Percentiles rank a stretch among this genome's conserved stretches.
These are phyloP conservation scores for Dexiosoma caninum DNA, from an alignment of 2,888 invertebrate species.

Conservation along the genomic window DNA sequence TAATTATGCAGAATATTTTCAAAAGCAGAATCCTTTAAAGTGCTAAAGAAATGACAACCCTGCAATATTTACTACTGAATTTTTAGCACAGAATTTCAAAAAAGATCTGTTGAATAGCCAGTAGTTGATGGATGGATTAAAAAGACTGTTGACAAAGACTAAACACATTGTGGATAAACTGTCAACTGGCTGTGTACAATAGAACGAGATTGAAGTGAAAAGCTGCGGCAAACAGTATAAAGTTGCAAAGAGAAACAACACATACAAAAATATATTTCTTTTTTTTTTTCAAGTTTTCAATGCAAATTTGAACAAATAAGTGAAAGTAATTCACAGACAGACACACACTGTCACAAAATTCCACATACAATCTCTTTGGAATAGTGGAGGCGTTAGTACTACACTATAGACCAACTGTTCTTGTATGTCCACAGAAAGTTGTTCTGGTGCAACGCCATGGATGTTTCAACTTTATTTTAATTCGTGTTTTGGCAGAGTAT, in stretches of 20 bases:
- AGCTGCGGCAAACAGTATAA: slow-evolving; percentile 2
- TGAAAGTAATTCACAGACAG: background rate
- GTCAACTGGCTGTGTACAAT: background rate
- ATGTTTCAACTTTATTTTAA: slow-evolving; percentile 2
- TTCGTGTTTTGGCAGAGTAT: background rate
- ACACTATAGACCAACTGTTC: background rate
- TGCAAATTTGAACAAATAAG: slow-evolving; percentile 28
- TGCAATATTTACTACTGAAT: no score
- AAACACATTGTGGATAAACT: slow-evolving; percentile 56
- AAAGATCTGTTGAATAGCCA: background rate
- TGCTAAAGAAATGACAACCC: no score
- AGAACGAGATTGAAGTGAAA: background rate
- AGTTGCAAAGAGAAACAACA: background rate
- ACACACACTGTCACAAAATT: background rate
- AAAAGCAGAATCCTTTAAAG: no score
- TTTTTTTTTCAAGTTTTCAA: background rate
- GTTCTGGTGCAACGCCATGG: background rate
- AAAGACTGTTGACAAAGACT: slow-evolving; percentile 58
- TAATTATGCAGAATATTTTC: no score
- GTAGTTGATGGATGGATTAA: slow-evolving; percentile 35
- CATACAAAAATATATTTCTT: background rate
- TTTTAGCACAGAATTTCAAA: background rate
- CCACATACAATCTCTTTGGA: background rate
- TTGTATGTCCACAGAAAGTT: slow-evolving; percentile 1
- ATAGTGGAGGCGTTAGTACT: background rate